Evolutionary conservation across 1,140 invertebrate genomes (phyloP), one percentile per base, ranked within the genome.

Genomic region (Cotesia vestalis): DNA sequence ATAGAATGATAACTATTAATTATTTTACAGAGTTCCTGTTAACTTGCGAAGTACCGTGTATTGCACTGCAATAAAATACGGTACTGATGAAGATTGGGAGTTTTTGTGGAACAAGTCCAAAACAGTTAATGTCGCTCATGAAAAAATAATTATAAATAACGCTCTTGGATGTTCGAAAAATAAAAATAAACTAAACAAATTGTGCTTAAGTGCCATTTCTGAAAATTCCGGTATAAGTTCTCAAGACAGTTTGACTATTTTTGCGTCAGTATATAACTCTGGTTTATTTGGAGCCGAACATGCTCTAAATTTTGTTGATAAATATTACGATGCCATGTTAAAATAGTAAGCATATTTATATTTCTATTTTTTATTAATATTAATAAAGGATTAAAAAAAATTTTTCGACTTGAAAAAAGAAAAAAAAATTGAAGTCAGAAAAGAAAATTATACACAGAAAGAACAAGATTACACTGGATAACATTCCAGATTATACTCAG

Each of bases 121-220:
- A 1, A 17, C 67, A 0, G 46, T 75, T 4, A 85, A 86, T 6
- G 78, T 90, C n/a, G 82, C 88, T 1, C 86, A 84, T 46, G 90
- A 91, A 74, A 86, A 89, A 79, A 75, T 88, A 0, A 85, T 89
- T 3, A 88, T 92, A 80, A 79, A 91, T n/a, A 83, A 78, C 69
- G 85, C 87, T 0, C 86, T 91, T 9, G 90, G 90, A 6, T 92
- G 91, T 70, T 88, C 90, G 0, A 84, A 81, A 20, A 79, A 89
- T 69, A 74, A 81, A 12, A 67, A 53, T 3, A 72, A 78, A 68
- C 83, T 88, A 52, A 80, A 84, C 40, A 75, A 72, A 20, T 51
- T 82, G 4, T 75, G 83, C 5, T 4, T 12, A 8, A 52, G 71
- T 17, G 72, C 85, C 59, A 78, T 79, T 4, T 78, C 76, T 12